Conservation (phyloP, 1,140 invertebrate genomes). For the Drosophila miranda region DNA sequence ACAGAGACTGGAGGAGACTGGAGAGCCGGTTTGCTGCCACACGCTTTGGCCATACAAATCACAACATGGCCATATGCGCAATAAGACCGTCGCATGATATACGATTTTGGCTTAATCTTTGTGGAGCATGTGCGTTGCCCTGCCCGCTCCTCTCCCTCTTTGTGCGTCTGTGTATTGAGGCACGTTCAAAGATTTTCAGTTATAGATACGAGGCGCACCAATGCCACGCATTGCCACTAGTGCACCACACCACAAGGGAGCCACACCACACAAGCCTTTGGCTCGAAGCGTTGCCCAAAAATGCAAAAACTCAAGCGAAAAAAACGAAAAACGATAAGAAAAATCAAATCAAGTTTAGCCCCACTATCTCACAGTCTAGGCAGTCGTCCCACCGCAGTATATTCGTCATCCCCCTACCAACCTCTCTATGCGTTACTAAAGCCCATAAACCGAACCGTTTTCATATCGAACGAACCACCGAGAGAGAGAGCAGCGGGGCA, state of each 20-base stretch:
- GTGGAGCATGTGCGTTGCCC: constrained; percentile 64
- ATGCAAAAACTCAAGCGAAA: constrained; percentile 48
- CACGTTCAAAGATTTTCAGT: constrained; percentile 78
- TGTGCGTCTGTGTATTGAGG: constrained; percentile 33
- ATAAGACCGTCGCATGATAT: constrained; percentile 72
- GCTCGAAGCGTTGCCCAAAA: constrained; percentile 41
- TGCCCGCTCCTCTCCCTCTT: neutral
- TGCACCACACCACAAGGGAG: constrained; percentile 59
- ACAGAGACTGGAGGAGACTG: constrained; percentile 22
- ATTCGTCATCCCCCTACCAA: neutral
- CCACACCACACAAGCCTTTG: neutral
- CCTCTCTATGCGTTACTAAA: constrained; percentile 53
- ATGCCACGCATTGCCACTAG: constrained; percentile 72
- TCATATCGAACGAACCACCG: constrained; percentile 53
- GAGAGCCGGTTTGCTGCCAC: constrained; percentile 62
- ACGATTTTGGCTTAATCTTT: constrained; percentile 78
- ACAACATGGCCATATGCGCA: constrained; percentile 75
- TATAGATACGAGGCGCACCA: constrained; percentile 61
- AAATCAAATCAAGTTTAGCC: constrained; percentile 75
- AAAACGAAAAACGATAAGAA: constrained; percentile 28
- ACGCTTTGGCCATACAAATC: constrained; percentile 71
- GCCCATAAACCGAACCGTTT: constrained; percentile 78
- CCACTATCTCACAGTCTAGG: constrained; percentile 33
- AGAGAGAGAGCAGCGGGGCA: constrained; percentile 56
- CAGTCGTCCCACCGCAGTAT: constrained; percentile 11